These are phyloP conservation scores for Pandion haliaetus DNA, from an alignment of 2,113 vertebrate species.

Conservation along the genomic window DNA sequence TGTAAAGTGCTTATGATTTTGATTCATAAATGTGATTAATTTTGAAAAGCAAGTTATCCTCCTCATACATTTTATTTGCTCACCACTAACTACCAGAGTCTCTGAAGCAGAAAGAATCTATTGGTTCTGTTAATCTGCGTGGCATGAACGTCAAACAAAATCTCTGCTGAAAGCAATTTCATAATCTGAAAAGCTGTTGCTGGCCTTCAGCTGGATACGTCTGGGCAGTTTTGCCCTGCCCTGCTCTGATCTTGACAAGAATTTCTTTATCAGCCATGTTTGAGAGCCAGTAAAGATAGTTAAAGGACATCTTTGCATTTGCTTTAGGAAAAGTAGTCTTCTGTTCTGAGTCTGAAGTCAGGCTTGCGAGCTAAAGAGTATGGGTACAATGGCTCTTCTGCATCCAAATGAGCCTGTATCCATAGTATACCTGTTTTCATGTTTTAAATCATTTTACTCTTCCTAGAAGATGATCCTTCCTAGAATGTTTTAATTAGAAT, in stretches of 20 bases:
- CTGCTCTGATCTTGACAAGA: constrained; percentile 6
- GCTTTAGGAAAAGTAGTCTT: neutral
- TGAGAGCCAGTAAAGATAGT: neutral
- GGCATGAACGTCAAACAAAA: constrained; percentile 48
- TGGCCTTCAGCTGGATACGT: neutral
- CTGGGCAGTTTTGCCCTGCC: neutral
- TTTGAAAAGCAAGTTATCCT: neutral
- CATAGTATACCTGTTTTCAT: neutral
- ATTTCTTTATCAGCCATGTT: neutral
- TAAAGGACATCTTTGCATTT: neutral
- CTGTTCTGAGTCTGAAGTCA: neutral
- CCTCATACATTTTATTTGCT: neutral
- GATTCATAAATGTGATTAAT: neutral
- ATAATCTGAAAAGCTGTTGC: constrained; percentile 64
- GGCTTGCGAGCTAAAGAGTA: neutral
- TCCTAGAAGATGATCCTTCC: neutral
- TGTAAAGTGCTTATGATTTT: neutral
- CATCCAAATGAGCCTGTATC: neutral
- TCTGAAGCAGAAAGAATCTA: neutral
- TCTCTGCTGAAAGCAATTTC: constrained; percentile 48
- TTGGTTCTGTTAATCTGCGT: constrained; percentile 33
- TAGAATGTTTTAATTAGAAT: neutral
- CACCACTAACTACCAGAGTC: neutral
- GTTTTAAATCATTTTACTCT: neutral
- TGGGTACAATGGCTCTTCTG: neutral